These are phyloP conservation scores for Channa striata DNA, from an alignment of 2,797 vertebrate species.

Conservation along the genomic window DNA sequence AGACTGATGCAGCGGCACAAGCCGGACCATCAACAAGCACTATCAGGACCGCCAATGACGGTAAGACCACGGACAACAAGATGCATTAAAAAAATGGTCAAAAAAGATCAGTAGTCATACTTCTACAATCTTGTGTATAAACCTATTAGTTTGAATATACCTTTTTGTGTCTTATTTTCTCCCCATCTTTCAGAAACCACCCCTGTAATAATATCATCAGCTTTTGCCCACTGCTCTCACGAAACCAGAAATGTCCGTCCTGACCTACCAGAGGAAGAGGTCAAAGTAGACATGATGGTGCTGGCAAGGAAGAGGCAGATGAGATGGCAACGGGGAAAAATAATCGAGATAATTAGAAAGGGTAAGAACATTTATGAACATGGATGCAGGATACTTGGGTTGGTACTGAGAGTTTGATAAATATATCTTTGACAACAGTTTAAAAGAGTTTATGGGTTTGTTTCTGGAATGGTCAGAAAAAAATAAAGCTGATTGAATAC, in stretches of 20 bases:
- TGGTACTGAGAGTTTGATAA: no score
- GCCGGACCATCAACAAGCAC: no score
- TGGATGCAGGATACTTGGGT: no score
- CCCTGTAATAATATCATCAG: conserved; percentile 36
- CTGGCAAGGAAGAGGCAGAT: conserved; percentile 65
- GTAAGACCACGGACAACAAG: conserved; percentile 35
- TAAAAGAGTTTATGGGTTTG: no score
- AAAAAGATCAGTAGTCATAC: neutral
- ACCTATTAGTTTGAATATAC: no score
- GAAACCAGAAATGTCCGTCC: conserved; percentile 22
- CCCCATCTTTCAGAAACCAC: conserved; percentile 1
- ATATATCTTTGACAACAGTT: no score
- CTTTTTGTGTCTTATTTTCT: neutral
- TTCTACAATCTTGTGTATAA: no score
- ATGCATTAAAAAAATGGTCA: neutral
- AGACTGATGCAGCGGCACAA: no score
- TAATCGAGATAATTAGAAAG: conserved; percentile 66
- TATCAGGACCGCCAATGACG: conserved; percentile 14
- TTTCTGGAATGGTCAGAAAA: no score
- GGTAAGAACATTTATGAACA: conserved; percentile 49
- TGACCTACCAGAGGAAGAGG: conserved; percentile 52
- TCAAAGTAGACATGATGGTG: conserved; percentile 67
- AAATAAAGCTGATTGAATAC: no score
- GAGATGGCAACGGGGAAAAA: conserved; percentile 72
- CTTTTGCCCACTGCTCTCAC: conserved; percentile 40